Evolutionary conservation across 2,888 invertebrate genomes (phyloP).

Genomic region (Ormyrus thymus): DNA sequence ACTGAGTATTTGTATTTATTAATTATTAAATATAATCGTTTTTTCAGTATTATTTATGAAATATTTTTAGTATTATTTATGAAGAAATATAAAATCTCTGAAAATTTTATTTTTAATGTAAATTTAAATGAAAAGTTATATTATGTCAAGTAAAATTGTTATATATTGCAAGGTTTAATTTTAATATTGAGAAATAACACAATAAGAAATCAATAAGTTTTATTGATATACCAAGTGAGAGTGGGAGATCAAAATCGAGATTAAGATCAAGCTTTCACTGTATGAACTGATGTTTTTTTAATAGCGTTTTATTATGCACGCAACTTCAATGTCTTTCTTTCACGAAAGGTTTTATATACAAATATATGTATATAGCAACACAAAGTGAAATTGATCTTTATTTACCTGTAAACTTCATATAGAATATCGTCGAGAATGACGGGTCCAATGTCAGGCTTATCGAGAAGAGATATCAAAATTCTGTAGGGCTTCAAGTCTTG

Average conservation of each 20-base stretch:
- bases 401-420: conserved; percentile 83
- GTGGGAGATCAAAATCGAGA: background rate
- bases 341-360: background rate
- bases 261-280: conserved; percentile 4
- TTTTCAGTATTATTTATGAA: no score
- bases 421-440: conserved; percentile 86
- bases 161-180: no score
- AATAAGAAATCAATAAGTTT: no score
- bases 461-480: conserved; percentile 87
- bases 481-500: conserved; percentile 84
- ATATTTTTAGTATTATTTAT: no score
- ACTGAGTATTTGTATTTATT: no score
- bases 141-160: no score
- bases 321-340: conserved; percentile 4
- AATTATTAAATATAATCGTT: no score
- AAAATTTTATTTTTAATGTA: no score
- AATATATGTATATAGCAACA: background rate
- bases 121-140: no score
- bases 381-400: conserved; percentile 14
- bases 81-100: no score
- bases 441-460: conserved; percentile 90
- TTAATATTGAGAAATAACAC: no score
- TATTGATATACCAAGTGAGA: background rate
- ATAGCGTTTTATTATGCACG: background rate
- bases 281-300: conserved; percentile 5